phyloP scores from a whole-genome alignment of 2,113 vertebrate species.

The Oncorhynchus nerka region DNA sequence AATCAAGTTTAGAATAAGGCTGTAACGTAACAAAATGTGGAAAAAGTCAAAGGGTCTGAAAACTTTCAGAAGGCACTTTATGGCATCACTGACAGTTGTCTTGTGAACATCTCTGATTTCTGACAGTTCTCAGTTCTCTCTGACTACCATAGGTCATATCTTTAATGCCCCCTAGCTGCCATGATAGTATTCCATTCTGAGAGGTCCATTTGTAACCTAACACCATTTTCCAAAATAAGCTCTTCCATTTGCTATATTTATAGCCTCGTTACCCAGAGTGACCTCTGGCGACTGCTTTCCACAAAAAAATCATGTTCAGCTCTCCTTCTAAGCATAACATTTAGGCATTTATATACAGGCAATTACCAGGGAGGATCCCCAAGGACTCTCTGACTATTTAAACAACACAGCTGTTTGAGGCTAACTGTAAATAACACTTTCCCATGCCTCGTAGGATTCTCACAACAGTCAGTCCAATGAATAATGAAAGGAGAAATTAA shows the following conservation, averaged over 20 bases:
- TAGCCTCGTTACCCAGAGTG: background rate
- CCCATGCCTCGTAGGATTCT: slow-evolving; percentile 3
- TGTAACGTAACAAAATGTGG: too few species aligned
- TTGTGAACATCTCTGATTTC: background rate
- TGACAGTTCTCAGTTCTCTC: background rate
- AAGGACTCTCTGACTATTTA: background rate
- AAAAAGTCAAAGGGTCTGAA: too few species aligned
- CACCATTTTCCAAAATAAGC: slow-evolving; percentile 3
- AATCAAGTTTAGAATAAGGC: too few species aligned
- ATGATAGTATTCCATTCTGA: background rate
- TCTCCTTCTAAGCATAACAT: slow-evolving; percentile 7
- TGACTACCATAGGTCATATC: background rate
- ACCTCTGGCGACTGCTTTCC: background rate
- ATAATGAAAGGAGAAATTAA: background rate
- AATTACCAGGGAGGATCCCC: background rate
- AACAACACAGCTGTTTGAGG: background rate
- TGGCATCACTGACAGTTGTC: background rate
- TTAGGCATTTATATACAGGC: slow-evolving; percentile 7
- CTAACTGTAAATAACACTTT: slow-evolving; percentile 18
- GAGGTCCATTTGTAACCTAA: background rate
- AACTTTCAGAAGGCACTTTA: too few species aligned
- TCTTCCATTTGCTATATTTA: slow-evolving; percentile 5
- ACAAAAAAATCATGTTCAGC: background rate
- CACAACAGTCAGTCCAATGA: background rate
- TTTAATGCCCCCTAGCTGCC: slow-evolving; percentile 1